Base-by-base conservation (phyloP, 2,888 invertebrate genomes). In the Euphydryas editha region DNA sequence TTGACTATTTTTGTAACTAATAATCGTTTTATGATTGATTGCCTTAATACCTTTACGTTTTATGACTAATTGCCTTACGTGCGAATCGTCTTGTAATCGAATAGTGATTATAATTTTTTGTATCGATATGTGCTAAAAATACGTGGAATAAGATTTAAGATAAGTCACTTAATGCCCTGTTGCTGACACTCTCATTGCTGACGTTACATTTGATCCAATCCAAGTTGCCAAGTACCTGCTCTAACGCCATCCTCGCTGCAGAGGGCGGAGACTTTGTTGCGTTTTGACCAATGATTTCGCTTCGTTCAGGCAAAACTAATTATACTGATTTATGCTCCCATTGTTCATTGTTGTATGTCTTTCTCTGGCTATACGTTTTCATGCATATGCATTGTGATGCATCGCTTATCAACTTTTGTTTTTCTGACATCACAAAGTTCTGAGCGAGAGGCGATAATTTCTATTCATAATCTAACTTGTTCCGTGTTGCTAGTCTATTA, bases 241-340 rank as follows among this genome's bases (percentile, higher is more conserved):
- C 87, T 90, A 88, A 84, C 86, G 83, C 80, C 78, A 77, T 76
- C 42, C 79, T 79, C 81, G 78, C 80, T 83, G 86, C 84, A 84
- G 89, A 92, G 93, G 94, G 94, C 94, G 94, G 93, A 92, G 93
- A 79, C 82, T 87, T 81, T 85, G 85, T 75, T 86, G 85, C 90
- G 87, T 90, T 92, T 93, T 94, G 94, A 94, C 95, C 95, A 95
- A 95, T 95, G 94, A 94, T 88, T 94, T 87, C 86, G 88, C 94
- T 91, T 88, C 92, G 92, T 90, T 87, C 85, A 82, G 82, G 86
- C 92, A 94, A 95, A 95, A 96, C 96, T 96, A 97, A 97, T 97
- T 97, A 97, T 96, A 95, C 96, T 96, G 96, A 97, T 97, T 97
- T 97, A 97, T 97, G 96, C 95, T 93, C 94, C 96, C 95, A 97